phyloP scores from a whole-genome alignment of 2,888 invertebrate species.

The Cerastis rubricosa region DNA sequence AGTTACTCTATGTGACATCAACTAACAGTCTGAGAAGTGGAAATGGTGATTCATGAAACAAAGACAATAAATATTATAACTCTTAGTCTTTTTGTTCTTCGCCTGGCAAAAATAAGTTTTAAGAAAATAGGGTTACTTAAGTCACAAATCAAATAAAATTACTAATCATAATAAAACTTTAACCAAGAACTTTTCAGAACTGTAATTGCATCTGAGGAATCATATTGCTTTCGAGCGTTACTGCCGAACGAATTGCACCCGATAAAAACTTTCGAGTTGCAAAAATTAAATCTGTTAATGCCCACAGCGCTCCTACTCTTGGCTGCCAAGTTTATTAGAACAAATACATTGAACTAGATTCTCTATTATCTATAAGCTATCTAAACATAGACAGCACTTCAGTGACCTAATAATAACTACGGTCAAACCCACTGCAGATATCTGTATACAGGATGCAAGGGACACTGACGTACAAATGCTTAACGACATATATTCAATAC shows the following conservation, averaged over 20 bases:
- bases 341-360: slow-evolving; percentile 41
- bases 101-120: not conserved
- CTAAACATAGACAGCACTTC: no score
- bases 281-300: slow-evolving; percentile 58
- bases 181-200: slow-evolving; percentile 2
- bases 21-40: not conserved
- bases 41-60: not conserved
- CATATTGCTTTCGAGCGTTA: slow-evolving; percentile 35
- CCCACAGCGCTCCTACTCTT: slow-evolving; percentile 5
- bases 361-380: slow-evolving; percentile 18
- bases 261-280: slow-evolving; percentile 54
- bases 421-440: not conserved
- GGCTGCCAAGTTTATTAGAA: slow-evolving; percentile 57
- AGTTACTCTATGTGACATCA: no score
- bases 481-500: no score
- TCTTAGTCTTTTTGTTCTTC: not conserved
- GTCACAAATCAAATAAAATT: not conserved
- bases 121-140: not conserved
- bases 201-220: slow-evolving; percentile 48
- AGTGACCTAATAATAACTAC: not conserved
- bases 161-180: not conserved
- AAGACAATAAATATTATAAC: not conserved
- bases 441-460: not conserved
- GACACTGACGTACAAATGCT: no score
- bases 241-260: slow-evolving; percentile 40